Percentiles rank a stretch among this genome's conserved stretches.
phyloP scores from a whole-genome alignment of 1,140 invertebrate genomes.

The Acyrthosiphon pisum region DNA sequence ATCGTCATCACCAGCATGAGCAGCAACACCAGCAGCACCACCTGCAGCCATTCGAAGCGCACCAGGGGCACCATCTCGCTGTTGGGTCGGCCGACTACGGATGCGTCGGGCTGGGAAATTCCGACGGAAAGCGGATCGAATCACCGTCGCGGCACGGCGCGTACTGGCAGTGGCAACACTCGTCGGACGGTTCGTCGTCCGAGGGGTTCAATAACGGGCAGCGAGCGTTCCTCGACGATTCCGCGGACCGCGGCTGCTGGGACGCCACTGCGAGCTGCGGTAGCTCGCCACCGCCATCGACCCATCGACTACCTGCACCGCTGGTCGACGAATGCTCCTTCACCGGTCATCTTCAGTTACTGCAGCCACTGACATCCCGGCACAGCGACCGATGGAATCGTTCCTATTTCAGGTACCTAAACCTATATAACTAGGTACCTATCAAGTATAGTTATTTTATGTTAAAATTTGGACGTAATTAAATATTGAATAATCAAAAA shows the following conservation, averaged over 20 bases:
- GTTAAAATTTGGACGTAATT: no score
- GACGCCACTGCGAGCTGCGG: neutral
- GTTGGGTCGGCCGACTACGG: neutral
- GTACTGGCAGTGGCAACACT: slow-evolving; percentile 29
- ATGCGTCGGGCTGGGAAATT: neutral
- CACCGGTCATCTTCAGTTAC: neutral
- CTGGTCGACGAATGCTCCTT: neutral
- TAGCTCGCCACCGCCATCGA: neutral
- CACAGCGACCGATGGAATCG: neutral
- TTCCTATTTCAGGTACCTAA: neutral
- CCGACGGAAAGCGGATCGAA: neutral
- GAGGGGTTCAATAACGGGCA: neutral
- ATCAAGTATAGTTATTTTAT: no score
- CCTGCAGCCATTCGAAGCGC: neutral
- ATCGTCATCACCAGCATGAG: neutral
- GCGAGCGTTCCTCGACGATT: neutral
- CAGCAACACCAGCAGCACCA: neutral
- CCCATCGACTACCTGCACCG: neutral
- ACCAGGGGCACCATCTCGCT: neutral
- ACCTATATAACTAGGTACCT: no score
- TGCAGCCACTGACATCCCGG: neutral
- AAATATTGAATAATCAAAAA: no score
- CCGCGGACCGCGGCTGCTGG: neutral
- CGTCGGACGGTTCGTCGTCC: slow-evolving; percentile 6
- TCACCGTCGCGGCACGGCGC: neutral